Evolutionary conservation across 2,113 vertebrate species (phyloP), one percentile per base, ranked within the genome.

Genomic region (Poeciliopsis prolifica): DNA sequence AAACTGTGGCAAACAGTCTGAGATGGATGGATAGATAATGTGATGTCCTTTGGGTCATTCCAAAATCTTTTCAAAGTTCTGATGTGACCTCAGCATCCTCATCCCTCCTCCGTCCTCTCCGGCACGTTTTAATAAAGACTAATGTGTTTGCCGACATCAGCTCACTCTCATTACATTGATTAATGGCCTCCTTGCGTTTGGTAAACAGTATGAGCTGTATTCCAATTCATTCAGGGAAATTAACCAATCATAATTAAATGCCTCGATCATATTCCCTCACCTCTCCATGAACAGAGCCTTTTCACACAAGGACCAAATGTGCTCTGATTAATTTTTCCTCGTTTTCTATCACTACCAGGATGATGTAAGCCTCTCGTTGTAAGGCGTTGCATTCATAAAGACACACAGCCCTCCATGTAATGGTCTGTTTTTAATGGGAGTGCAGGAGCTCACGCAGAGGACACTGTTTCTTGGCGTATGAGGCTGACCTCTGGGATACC

Each of bases 231-330:
- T 84, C 74, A 68, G 78, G 31, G 74, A 82, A 91, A 89, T 87
- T 68, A 91, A 88, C 89, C 85, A 87, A 89, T 92, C 89, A 82
- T 85, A 88, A 92, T 90, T 89, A 91, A 87, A 84, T 42, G 26
- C 75, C 74, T 68, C 69, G 79, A 85, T 89, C 81, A 77, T 61
- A 44, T 68, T 62, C 51, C 76, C 71, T 72, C 75, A 66, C 76
- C 84, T 74, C 68, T 62, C 61, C 63, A 31, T 44, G 10, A 48
- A 65, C 68, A n/a, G 62, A 69, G 44, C 61, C 82, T 80, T 66
- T 29, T 78, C 79, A 77, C 79, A 78, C 71, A 31, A 3, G 15
- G 75, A 81, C 73, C 63, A 19, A 81, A 63, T 13, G 70, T 61
- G 35, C n/a, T 26, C 66, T 78, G 82, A 89, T 88, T 88, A 51